These are phyloP conservation scores for Agrotis exclamationis DNA, from an alignment of 2,888 invertebrate species.

Conservation along the genomic window DNA sequence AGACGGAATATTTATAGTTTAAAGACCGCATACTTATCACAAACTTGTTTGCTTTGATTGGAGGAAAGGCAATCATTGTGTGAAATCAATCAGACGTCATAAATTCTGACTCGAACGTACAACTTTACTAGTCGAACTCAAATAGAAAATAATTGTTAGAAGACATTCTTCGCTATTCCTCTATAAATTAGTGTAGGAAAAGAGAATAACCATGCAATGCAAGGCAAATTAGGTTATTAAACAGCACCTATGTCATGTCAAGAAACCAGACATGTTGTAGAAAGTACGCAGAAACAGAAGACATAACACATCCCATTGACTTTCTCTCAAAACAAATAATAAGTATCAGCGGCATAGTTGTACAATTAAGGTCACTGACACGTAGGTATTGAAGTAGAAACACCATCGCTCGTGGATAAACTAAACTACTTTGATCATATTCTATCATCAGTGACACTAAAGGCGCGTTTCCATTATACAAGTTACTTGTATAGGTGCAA, in stretches of 20 bases:
- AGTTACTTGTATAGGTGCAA: no score
- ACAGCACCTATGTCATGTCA: neutral
- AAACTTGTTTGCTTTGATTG: conserved; percentile 3
- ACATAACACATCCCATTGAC: neutral
- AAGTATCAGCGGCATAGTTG: neutral
- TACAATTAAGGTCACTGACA: conserved; percentile 4
- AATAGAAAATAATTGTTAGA: no score
- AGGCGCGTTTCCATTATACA: no score
- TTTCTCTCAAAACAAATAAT: conserved; percentile 3
- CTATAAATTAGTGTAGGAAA: neutral
- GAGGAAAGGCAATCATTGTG: conserved; percentile 2
- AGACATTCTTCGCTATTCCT: neutral
- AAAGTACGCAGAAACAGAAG: neutral
- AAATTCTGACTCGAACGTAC: neutral
- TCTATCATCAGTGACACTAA: no score
- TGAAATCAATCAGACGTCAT: neutral
- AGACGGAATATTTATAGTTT: conserved; percentile 21
- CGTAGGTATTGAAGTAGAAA: neutral
- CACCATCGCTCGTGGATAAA: conserved; percentile 1
- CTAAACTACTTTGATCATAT: neutral
- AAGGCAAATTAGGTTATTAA: neutral
- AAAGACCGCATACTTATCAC: neutral
- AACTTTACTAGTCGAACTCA: no score
- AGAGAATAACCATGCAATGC: neutral
- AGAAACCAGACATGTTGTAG: neutral